A percentile compares a stretch with the other conserved stretches of the same genome.
Conservation (phyloP, 2,888 invertebrate species). For the Drosophila siamana region DNA sequence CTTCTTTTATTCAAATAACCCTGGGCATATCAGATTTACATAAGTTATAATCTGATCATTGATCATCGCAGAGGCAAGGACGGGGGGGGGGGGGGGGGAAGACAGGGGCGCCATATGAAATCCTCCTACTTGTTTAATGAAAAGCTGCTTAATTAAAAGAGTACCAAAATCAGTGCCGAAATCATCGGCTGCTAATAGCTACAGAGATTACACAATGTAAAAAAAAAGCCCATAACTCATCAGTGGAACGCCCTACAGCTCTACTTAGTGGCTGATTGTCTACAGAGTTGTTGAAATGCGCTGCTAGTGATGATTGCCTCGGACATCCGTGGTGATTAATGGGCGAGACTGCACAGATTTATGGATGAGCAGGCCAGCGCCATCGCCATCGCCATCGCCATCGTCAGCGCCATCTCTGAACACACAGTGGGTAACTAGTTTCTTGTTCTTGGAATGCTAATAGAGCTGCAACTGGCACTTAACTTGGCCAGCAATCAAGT, state of each 20-base stretch:
- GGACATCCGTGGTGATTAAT: conserved; percentile 78
- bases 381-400: too few species aligned
- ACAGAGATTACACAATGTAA: conserved; percentile 61
- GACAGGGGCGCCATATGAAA: conserved; percentile 16
- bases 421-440: conserved; percentile 43
- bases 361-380: conserved; percentile 53
- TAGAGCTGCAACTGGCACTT: conserved; percentile 69
- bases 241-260: conserved; percentile 67
- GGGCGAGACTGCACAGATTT: conserved; percentile 68
- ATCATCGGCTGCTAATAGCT: conserved; percentile 57
- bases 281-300: conserved; percentile 55
- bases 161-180: conserved; percentile 66
- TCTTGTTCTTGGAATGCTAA: conserved; percentile 74
- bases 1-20: conserved; percentile 22
- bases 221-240: conserved; percentile 66
- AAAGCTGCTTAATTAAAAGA: conserved; percentile 72
- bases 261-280: conserved; percentile 65
- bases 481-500: conserved; percentile 19
- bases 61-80: neutral
- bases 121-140: conserved; percentile 36
- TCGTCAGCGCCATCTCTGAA: too few species aligned
- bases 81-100: too few species aligned
- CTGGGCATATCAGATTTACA: conserved; percentile 10
- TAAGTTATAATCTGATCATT: conserved; percentile 25
- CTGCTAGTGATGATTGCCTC: conserved; percentile 77